phyloP scores from a whole-genome alignment of 1,140 invertebrate genomes.

The Bathynomus jamesi region DNA sequence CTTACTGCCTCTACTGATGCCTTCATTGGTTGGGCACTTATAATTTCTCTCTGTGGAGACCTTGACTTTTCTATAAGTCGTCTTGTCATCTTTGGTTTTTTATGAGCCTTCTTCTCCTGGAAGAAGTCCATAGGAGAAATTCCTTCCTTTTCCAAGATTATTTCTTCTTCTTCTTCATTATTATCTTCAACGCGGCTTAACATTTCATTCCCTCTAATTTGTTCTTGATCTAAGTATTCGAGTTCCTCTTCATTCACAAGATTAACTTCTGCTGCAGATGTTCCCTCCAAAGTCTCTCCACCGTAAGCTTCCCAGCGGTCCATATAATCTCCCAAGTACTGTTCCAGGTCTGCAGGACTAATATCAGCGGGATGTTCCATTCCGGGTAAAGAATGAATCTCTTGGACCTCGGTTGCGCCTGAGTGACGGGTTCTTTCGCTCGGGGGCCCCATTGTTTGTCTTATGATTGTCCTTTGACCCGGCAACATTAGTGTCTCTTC shows the following conservation, averaged over 20 bases:
- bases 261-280: not conserved
- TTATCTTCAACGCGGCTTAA: no score
- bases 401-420: no score
- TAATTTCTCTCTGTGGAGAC: no score
- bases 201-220: no score
- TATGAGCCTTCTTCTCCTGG: not conserved
- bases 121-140: not conserved
- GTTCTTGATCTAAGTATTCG: not conserved
- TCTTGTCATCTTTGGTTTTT: not conserved
- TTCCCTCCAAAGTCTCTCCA: not conserved
- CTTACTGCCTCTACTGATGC: no score
- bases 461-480: not conserved
- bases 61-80: not conserved
- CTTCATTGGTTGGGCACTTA: no score
- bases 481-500: not conserved
- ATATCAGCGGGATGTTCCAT: not conserved
- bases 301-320: not conserved
- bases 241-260: not conserved
- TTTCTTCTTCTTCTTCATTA: not conserved
- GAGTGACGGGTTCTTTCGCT: no score
- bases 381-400: not conserved
- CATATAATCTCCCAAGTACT: not conserved
- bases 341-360: not conserved
- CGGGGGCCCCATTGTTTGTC: no score
- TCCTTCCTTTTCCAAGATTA: not conserved